Percentiles rank a stretch among this genome's conserved stretches.
These are phyloP conservation scores for Chironex yamaguchii DNA, from an alignment of 30 jellyfish, hydroid and myxozoan species.

Conservation along the genomic window DNA sequence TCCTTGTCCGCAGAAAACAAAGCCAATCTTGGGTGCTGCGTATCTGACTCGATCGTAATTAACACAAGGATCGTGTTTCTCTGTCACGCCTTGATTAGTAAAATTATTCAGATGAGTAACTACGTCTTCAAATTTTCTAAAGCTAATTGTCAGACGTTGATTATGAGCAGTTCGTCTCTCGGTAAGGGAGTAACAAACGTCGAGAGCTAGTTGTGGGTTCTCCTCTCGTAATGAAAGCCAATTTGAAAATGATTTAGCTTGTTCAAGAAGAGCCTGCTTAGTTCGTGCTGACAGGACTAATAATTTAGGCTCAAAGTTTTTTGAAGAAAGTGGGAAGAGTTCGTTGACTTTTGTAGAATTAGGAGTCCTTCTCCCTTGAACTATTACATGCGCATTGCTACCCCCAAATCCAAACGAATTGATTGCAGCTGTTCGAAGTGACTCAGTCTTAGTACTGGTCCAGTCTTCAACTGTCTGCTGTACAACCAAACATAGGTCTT, in stretches of 20 bases:
- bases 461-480: slow-evolving; percentile 1
- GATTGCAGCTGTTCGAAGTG: slow-evolving; percentile 47
- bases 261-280: slow-evolving; percentile 10
- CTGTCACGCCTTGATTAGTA: background rate
- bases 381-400: slow-evolving; percentile 56
- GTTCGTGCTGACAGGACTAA: slow-evolving; percentile 30
- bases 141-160: slow-evolving; percentile 21
- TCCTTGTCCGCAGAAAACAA: slow-evolving; percentile 72
- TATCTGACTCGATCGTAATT: slow-evolving; percentile 15
- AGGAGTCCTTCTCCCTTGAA: slow-evolving; percentile 7
- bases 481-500: slow-evolving; percentile 18
- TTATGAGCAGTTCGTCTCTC: slow-evolving; percentile 50
- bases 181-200: slow-evolving; percentile 47
- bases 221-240: slow-evolving; percentile 29
- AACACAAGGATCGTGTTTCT: background rate
- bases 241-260: slow-evolving; percentile 25
- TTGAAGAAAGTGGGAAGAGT: background rate
- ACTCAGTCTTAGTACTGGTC: background rate
- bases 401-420: slow-evolving; percentile 75
- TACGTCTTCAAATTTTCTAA: background rate
- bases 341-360: background rate
- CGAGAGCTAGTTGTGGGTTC: background rate
- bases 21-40: slow-evolving; percentile 13
- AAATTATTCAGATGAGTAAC: background rate
- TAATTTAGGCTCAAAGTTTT: background rate